These are phyloP conservation scores for Orius laevigatus DNA, from an alignment of 1,140 invertebrate species.

Conservation along the genomic window DNA sequence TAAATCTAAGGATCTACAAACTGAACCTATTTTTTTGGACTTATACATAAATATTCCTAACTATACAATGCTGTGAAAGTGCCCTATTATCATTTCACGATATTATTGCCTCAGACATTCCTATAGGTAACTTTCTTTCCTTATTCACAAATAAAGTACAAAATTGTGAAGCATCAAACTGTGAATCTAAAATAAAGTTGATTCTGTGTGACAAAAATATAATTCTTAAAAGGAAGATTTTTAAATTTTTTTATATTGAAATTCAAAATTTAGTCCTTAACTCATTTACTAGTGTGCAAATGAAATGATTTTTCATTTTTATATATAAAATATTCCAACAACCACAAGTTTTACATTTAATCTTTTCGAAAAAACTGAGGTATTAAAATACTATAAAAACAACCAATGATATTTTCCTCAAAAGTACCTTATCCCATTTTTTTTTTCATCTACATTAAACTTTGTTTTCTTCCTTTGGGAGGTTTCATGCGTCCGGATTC, in stretches of 20 bases:
- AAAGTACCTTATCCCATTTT: conserved; percentile 8
- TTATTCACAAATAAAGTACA: conserved; percentile 9
- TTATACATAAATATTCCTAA: conserved; percentile 15
- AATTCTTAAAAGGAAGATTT: background rate
- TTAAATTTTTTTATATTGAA: background rate
- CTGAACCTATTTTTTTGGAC: conserved; percentile 14
- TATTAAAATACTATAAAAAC: conserved; percentile 2
- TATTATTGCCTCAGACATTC: conserved; percentile 16
- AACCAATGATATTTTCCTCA: conserved; percentile 10
- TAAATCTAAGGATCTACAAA: no score
- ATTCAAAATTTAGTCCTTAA: background rate
- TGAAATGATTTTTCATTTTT: background rate
- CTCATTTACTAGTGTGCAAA: background rate
- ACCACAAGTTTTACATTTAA: background rate
- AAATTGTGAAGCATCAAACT: background rate
- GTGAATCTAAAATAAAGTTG: background rate
- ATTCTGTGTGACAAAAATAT: conserved; percentile 12
- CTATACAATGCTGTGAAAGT: conserved; percentile 16
- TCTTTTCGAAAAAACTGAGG: background rate
- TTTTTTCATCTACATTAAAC: background rate
- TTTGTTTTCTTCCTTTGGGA: background rate
- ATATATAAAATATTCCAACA: no score
- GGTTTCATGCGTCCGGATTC: conserved; percentile 5
- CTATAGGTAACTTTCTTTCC: conserved; percentile 15
- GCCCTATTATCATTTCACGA: conserved; percentile 15